phyloP scores from a whole-genome alignment of 2,888 invertebrate species.

The Callyntrura sp. region DNA sequence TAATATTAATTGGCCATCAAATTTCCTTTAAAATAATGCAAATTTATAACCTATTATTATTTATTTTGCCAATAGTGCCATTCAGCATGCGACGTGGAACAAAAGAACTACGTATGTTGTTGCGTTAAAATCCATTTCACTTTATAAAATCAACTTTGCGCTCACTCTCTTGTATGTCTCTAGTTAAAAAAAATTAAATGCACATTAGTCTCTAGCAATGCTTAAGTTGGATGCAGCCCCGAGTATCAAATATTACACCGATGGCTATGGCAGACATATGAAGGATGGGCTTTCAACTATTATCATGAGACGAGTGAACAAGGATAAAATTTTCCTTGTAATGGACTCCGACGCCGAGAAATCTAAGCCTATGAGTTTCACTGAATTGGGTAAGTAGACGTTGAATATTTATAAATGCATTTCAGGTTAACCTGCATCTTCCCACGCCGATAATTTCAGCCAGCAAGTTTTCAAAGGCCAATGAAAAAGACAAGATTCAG shows the following conservation, averaged over 20 bases:
- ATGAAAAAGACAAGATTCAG: conserved; percentile 55
- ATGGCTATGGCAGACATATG: conserved; percentile 30
- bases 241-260: neutral
- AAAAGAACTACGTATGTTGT: conserved; percentile 57
- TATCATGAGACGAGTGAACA: conserved; percentile 24
- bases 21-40: too few relatives aligned
- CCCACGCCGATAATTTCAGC: conserved; percentile 62
- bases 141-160: neutral
- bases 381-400: conserved; percentile 49
- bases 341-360: conserved; percentile 58
- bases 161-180: neutral
- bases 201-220: conserved; percentile 50
- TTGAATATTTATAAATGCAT: too few relatives aligned
- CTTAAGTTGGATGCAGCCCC: conserved; percentile 39
- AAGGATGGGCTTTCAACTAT: conserved; percentile 16
- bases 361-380: conserved; percentile 59
- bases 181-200: too few relatives aligned
- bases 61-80: conserved; percentile 27
- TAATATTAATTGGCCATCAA: too few relatives aligned
- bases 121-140: too few relatives aligned
- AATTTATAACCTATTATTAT: neutral
- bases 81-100: conserved; percentile 39
- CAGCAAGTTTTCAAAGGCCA: conserved; percentile 53
- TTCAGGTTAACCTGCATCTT: too few relatives aligned
- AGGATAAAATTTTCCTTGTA: conserved; percentile 34